Evolutionary conservation across 2,797 vertebrate genomes (phyloP), one percentile per base, ranked within the genome.

Genomic region (Discoglossus pictus): DNA sequence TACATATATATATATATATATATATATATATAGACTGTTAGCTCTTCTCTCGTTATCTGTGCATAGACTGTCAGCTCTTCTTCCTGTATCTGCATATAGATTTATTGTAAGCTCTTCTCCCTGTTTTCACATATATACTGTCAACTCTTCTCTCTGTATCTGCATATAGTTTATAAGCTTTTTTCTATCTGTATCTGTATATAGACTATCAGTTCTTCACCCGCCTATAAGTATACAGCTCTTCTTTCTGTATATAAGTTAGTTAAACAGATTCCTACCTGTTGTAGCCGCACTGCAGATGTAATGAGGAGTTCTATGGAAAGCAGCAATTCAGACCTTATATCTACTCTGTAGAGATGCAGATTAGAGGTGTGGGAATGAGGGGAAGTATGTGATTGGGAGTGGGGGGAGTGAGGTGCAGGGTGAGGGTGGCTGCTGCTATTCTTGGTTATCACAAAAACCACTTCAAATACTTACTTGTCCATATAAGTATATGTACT

Each of bases 401-500:
- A 23, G 16, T 12, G 35, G 52, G 12, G 15, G 31, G 31, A 35
- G 7, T 21, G 18, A 6, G 2, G 6, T 21, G 4, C 2, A 51
- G 50, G 17, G 7, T 6, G 7, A 13, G 15, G 7, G 12, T 40
- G 46, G 16, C 47, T 63, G 36, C 8, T 25, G 39, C 52, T 68
- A 58, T 43, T 42, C 9, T 11, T 36, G 35, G 35, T 36, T 36
- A 36, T 36, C 35, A 36, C 11, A 12, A 2, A n/a, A 11, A 36
- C 35, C 35, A 36, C 35, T 36, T 36, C 4, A 36, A 11, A 36
- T 36, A 11, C 35, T 2, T 6, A 36, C 11, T 2, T 36, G 6
- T 11, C 35, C 35, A 36, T 36, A 36, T 36, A 36, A 36, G 35
- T 36, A 36, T 36, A 12, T 36, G 12, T 8, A 31, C 4, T n/a